phyloP scores from a whole-genome alignment of 2,888 invertebrate genomes.

The Ferdinandea cuprea region DNA sequence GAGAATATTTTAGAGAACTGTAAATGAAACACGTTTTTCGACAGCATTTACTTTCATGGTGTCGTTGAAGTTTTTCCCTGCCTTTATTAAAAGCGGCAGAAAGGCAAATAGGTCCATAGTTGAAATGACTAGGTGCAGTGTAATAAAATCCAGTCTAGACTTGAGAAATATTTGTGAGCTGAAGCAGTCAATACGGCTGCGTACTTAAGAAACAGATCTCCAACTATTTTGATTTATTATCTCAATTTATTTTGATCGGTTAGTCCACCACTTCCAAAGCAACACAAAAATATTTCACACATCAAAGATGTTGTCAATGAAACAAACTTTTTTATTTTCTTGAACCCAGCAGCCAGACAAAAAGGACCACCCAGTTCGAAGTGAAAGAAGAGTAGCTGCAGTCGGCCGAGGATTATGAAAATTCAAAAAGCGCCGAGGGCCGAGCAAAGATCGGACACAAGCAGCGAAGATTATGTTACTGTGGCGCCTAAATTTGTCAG shows the following conservation, averaged over 20 bases:
- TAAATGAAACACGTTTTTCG: too few species aligned
- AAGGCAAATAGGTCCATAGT: slow-evolving; percentile 53
- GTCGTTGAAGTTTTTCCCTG: too few species aligned
- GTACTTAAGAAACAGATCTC: slow-evolving; percentile 54
- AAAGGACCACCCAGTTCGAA: not conserved
- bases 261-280: slow-evolving; percentile 49
- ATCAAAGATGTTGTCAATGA: not conserved
- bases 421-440: not conserved
- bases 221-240: slow-evolving; percentile 38
- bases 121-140: slow-evolving; percentile 75
- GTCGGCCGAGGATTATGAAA: not conserved
- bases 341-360: not conserved
- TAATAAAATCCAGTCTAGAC: slow-evolving; percentile 72
- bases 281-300: slow-evolving; percentile 1
- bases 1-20: too few species aligned
- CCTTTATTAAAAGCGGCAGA: too few species aligned
- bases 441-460: not conserved
- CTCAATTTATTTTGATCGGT: slow-evolving; percentile 46
- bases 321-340: not conserved
- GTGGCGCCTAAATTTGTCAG: not conserved
- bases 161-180: slow-evolving; percentile 75
- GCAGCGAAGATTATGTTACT: not conserved
- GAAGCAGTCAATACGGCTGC: slow-evolving; percentile 67
- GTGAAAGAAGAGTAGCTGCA: not conserved
- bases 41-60: too few species aligned